A percentile compares a stretch with the other conserved stretches of the same genome.
Evolutionary conservation across 2,888 invertebrate species (phyloP).

Genomic region (Lamellibrachia satsuma): DNA sequence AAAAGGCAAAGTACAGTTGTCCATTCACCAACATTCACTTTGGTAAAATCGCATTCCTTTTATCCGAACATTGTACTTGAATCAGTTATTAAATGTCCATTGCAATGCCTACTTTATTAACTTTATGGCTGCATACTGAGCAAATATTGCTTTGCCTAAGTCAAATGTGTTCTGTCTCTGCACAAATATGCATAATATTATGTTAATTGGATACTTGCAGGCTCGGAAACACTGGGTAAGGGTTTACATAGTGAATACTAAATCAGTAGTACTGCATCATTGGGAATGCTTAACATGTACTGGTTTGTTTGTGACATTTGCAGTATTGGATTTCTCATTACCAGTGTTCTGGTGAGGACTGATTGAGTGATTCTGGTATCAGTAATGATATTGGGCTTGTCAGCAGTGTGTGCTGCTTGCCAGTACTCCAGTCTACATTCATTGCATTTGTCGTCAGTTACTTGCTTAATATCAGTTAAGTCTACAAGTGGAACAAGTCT

Average conservation of each 20-base stretch:
- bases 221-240: background rate
- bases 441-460: background rate
- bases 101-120: background rate
- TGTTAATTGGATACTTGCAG: background rate
- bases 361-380: background rate
- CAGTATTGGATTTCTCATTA: slow-evolving; percentile 1
- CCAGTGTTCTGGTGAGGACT: background rate
- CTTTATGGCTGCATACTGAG: background rate
- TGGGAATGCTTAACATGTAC: background rate
- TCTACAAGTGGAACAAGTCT: background rate
- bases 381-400: background rate
- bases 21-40: background rate
- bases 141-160: background rate
- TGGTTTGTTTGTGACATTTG: background rate
- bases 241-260: slow-evolving; percentile 1
- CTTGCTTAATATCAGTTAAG: background rate
- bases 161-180: background rate
- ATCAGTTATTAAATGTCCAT: background rate
- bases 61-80: background rate
- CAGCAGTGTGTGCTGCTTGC: background rate
- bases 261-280: background rate
- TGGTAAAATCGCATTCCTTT: background rate
- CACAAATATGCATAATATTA: slow-evolving; percentile 1
- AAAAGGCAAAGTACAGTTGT: background rate
- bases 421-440: background rate